Conservation (phyloP, 1,140 invertebrate species). For the Drosophila sucinea region DNA sequence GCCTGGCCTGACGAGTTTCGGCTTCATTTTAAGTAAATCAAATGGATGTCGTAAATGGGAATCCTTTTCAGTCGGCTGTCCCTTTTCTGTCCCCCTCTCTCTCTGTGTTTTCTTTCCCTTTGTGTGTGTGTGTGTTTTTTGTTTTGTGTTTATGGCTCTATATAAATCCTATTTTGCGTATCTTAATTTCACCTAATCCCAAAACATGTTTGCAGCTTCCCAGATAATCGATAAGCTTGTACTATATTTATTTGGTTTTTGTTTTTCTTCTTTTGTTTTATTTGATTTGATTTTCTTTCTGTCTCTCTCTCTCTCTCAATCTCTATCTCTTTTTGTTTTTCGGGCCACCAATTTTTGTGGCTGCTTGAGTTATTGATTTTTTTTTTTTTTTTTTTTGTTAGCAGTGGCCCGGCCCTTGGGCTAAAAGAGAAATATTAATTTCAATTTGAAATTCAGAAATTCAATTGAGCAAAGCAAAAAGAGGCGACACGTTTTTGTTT, state of each 20-base stretch:
- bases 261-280: conserved; percentile 28
- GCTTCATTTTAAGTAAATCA: conserved; percentile 67
- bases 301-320: not conserved
- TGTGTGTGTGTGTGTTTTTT: not conserved
- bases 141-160: conserved; percentile 20
- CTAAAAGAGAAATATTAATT: conserved; percentile 75
- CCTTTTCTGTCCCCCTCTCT: conserved; percentile 19
- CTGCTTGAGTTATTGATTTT: conserved; percentile 44
- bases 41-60: conserved; percentile 71
- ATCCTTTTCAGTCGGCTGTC: conserved; percentile 13
- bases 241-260: not conserved
- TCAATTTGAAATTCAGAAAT: conserved; percentile 69
- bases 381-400: not conserved
- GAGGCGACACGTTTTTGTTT: conserved; percentile 24
- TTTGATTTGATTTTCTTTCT: not conserved
- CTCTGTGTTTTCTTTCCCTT: not conserved
- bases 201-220: conserved; percentile 28
- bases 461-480: conserved; percentile 56
- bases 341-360: conserved; percentile 18
- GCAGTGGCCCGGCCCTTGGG: conserved; percentile 21
- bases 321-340: conserved; percentile 18
- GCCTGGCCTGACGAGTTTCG: conserved; percentile 23
- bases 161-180: conserved; percentile 76
- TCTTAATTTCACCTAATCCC: conserved; percentile 68
- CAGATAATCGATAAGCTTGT: conserved; percentile 43